Evolutionary conservation across 37 sponge, comb jelly and placozoan genomes (phyloP), one percentile per base, ranked within the genome.

Genomic region (Sycon ciliatum): DNA sequence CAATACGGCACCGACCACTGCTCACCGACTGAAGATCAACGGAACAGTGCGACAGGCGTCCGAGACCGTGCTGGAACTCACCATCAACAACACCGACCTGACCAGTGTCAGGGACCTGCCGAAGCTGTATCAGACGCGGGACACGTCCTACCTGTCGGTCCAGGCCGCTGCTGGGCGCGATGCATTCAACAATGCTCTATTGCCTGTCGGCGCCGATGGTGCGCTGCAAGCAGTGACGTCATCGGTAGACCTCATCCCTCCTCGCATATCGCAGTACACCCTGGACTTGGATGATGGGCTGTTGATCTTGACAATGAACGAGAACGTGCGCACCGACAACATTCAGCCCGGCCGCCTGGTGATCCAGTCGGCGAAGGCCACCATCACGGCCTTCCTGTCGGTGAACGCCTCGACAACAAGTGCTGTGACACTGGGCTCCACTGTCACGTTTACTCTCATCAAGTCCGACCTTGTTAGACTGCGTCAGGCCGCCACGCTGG

Each of bases 391-490:
- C 5, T 73, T 32, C 32, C 16, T 60, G 7, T 52, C 68, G 13
- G 38, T 85, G 3, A 55, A 58, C 2, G 32, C 76, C 23, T 16
- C 49, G n/a, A n/a, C n/a, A n/a, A n/a, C n/a, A n/a, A n/a, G n/a
- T n/a, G 63, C 26, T 18, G 22, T 60, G 27, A 22, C 31, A 9
- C 9, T 11, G 24, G 63, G 63, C 63, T 13, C 16, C 2, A 42
- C 73, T 2, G 35, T 92, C 27, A 13, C 68, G 20, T 39, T 92
- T 7, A 38, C 39, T 0, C 67, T 92, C 27, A 39, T 82, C 34
- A 55, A 68, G 9, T 63, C 60, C 22, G 86, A 89, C 29, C 39
- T 89, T 71, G 82, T 85, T 76, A 78, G 82, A 53, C 73, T 89
- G 54, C 85, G 85, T 57, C 38, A 74, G 28, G 68, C 60, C 3